phyloP scores from a whole-genome alignment of 2,113 vertebrate species.

The Brachirus orientalis region DNA sequence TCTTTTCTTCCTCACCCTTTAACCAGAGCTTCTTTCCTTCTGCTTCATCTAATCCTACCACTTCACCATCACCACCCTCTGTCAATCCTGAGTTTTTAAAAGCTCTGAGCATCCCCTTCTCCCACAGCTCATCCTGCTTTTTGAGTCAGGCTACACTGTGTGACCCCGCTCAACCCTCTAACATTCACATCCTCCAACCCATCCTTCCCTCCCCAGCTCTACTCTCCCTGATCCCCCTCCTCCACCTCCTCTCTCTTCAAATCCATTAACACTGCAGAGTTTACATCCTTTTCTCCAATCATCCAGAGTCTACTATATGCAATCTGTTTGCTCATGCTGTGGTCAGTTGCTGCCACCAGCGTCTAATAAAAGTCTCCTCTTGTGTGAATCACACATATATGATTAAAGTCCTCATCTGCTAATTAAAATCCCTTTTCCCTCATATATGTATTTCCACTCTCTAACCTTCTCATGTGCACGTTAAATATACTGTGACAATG shows the following conservation, averaged over 20 bases:
- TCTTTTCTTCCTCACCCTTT: not conserved
- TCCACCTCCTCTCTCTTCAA: slow-evolving; percentile 6
- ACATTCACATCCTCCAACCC: slow-evolving; percentile 10
- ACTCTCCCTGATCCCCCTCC: not conserved
- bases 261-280: slow-evolving; percentile 28
- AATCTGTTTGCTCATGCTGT: slow-evolving; percentile 31
- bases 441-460: not conserved
- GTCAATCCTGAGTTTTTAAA: slow-evolving; percentile 4
- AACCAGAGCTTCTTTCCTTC: slow-evolving; percentile 11
- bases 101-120: slow-evolving; percentile 39
- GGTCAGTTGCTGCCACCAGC: slow-evolving; percentile 54
- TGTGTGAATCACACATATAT: slow-evolving; percentile 50
- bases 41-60: slow-evolving; percentile 16
- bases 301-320: slow-evolving; percentile 25
- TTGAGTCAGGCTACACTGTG: slow-evolving; percentile 42
- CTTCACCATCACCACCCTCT: not conserved
- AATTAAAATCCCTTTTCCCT: slow-evolving; percentile 61
- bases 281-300: slow-evolving; percentile 15
- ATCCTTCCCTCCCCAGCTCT: not conserved
- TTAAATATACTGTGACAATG: not conserved
- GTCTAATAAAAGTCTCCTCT: slow-evolving; percentile 62
- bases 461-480: not conserved
- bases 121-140: slow-evolving; percentile 36
- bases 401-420: slow-evolving; percentile 54
- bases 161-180: slow-evolving; percentile 43